Conservation (phyloP, 1,140 invertebrate genomes). For the Charaxes varanes region DNA sequence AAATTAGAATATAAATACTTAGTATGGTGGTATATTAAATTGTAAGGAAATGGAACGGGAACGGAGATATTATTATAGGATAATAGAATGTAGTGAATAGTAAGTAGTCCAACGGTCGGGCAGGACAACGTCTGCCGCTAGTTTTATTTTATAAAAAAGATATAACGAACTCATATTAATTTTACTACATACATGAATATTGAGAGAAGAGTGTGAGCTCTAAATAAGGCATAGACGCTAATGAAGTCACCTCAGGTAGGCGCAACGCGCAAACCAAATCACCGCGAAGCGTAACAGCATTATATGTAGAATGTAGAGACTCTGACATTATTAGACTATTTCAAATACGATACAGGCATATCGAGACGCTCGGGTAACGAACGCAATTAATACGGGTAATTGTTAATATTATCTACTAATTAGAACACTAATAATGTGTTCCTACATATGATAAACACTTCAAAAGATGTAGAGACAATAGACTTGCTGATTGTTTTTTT, state of each 20-base stretch:
- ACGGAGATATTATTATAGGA: too few species aligned
- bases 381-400: too few species aligned
- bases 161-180: too few species aligned
- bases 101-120: too few species aligned
- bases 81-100: too few species aligned
- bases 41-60: too few species aligned
- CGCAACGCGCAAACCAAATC: slow-evolving; percentile 18
- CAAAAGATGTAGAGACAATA: background rate
- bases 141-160: too few species aligned
- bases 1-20: too few species aligned
- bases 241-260: slow-evolving; percentile 6
- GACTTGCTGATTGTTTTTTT: background rate
- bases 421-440: slow-evolving; percentile 28
- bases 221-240: background rate
- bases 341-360: slow-evolving; percentile 31
- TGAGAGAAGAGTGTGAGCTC: background rate
- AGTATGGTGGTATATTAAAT: too few species aligned
- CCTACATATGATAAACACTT: slow-evolving; percentile 25
- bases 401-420: slow-evolving; percentile 34
- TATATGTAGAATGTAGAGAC: slow-evolving; percentile 24
- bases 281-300: slow-evolving; percentile 22
- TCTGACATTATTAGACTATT: slow-evolving; percentile 24
- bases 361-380: too few species aligned
- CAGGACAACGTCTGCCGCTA: too few species aligned
- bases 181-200: too few species aligned